Evolutionary conservation across 1,140 invertebrate species (phyloP).

Genomic region (Mya arenaria): DNA sequence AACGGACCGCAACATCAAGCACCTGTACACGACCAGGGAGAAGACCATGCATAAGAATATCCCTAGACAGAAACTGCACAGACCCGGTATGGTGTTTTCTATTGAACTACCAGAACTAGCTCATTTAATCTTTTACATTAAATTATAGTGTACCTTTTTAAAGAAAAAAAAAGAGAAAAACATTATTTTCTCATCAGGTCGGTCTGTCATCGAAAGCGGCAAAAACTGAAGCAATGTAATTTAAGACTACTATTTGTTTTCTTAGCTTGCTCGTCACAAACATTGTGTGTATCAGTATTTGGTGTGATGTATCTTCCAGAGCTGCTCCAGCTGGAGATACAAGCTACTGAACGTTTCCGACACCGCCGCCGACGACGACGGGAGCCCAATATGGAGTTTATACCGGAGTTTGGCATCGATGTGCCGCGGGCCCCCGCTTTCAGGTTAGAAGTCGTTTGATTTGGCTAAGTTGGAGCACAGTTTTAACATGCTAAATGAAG

Average conservation of each 20-base stretch:
- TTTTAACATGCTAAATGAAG: no score
- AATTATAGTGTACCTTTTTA: neutral
- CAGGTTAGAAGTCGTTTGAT: no score
- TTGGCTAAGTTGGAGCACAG: no score
- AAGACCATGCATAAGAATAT: conserved; percentile 43
- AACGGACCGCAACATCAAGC: conserved; percentile 33
- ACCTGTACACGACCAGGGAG: conserved; percentile 49
- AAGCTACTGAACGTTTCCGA: conserved; percentile 19
- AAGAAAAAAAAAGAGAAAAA: neutral
- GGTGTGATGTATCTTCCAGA: neutral
- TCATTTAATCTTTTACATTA: neutral
- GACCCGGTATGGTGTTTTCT: no score
- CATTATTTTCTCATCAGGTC: neutral
- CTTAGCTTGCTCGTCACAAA: neutral
- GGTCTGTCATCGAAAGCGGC: neutral
- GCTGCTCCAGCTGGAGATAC: conserved; percentile 34
- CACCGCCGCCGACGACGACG: neutral
- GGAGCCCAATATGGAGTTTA: conserved; percentile 43
- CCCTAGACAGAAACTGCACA: conserved; percentile 41
- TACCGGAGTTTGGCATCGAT: conserved; percentile 46
- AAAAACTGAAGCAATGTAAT: neutral
- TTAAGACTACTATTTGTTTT: neutral
- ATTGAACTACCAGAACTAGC: neutral
- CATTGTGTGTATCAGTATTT: neutral
- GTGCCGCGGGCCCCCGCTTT: conserved; percentile 45